These are phyloP conservation scores for Sylvicapra grimmia DNA, from an alignment of 2,113 vertebrate genomes.

Conservation along the genomic window DNA sequence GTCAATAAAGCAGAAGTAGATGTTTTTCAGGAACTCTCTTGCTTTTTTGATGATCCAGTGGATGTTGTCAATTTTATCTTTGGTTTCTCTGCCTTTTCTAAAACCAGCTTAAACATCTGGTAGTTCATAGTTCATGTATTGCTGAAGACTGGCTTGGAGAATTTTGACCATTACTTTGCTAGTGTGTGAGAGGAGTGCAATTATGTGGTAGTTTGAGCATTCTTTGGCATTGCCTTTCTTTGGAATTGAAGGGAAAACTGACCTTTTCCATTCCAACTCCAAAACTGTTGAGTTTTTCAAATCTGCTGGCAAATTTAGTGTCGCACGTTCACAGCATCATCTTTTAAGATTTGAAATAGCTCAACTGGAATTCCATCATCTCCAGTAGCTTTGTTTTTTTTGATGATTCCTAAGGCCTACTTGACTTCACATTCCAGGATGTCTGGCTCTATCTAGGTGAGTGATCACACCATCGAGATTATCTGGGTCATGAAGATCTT, in stretches of 20 bases:
- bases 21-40: background rate
- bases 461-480: rapidly evolving
- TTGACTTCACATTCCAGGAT: background rate
- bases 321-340: background rate
- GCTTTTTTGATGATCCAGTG: background rate
- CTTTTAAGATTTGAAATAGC: background rate
- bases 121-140: background rate
- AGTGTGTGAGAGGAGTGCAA: background rate
- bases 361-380: background rate
- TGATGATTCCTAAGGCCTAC: background rate
- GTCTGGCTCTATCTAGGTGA: background rate
- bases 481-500: background rate
- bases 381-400: background rate
- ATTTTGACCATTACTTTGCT: background rate
- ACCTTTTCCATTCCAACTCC: background rate
- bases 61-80: background rate
- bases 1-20: background rate
- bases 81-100: background rate
- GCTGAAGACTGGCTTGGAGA: background rate
- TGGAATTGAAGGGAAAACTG: background rate
- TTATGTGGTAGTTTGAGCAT: background rate
- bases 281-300: background rate
- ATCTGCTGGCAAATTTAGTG: background rate
- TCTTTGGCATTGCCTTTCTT: background rate
- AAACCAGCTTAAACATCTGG: background rate